Conservation (phyloP, 2,113 vertebrate genomes). For the Octodon degus region DNA sequence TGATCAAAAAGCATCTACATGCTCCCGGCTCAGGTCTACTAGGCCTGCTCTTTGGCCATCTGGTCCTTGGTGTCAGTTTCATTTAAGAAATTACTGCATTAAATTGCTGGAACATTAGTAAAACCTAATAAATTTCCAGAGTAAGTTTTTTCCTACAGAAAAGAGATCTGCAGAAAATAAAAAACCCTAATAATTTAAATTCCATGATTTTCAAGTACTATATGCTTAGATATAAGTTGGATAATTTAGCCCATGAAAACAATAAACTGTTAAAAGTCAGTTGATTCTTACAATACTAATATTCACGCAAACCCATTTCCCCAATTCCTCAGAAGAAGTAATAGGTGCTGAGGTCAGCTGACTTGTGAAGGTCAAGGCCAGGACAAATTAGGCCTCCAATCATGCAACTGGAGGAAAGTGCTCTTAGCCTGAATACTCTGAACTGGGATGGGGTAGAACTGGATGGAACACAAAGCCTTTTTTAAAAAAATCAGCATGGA, state of each 20-base stretch:
- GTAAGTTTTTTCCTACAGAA: slow-evolving; percentile 52
- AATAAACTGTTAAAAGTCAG: background rate
- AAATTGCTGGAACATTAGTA: slow-evolving; percentile 32
- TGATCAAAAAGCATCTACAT: accelerated
- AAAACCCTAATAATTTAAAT: slow-evolving; percentile 52
- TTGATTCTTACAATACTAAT: slow-evolving; percentile 24
- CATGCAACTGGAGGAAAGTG: background rate
- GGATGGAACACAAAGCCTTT: background rate
- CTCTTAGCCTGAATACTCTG: background rate
- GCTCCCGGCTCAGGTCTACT: background rate
- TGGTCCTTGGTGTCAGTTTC: slow-evolving; percentile 49
- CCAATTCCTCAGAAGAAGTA: background rate
- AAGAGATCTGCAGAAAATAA: slow-evolving; percentile 59
- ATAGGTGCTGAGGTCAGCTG: background rate
- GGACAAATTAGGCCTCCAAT: background rate
- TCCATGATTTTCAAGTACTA: background rate
- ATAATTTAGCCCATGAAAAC: background rate
- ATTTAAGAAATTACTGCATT: slow-evolving; percentile 54
- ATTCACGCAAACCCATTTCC: background rate
- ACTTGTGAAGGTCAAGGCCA: slow-evolving; percentile 10
- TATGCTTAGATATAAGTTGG: background rate
- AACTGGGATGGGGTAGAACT: background rate
- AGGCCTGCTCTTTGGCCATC: background rate
- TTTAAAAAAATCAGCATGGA: background rate
- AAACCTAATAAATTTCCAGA: slow-evolving; percentile 65